Conservation (phyloP, 2,888 invertebrate genomes). For the Macaria notata region DNA sequence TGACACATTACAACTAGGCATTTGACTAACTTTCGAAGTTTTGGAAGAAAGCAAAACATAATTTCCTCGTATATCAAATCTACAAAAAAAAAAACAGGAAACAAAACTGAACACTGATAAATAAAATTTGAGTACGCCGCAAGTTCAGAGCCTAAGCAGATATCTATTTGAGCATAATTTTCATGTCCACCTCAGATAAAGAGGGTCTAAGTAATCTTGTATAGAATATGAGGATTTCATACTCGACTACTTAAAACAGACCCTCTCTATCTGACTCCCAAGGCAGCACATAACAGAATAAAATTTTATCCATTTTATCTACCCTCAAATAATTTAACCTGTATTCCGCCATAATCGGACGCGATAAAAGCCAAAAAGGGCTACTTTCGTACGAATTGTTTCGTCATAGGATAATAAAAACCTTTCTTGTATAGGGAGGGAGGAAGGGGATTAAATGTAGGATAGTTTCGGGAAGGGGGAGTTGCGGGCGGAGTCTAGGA, state of each 20-base stretch:
- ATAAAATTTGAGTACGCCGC: no score
- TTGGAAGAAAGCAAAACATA: no score
- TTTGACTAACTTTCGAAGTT: no score
- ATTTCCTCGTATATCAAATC: no score
- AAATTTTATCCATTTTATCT: conserved; percentile 20
- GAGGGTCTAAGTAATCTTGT: no score
- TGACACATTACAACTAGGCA: no score
- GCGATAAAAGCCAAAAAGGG: conserved; percentile 35
- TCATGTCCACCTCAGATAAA: no score
- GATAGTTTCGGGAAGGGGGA: conserved; percentile 65
- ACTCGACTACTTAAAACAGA: neutral
- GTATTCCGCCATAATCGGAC: conserved; percentile 19
- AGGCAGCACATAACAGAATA: conserved; percentile 15
- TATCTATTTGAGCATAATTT: no score
- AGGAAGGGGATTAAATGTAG: conserved; percentile 60
- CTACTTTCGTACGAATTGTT: conserved; percentile 58
- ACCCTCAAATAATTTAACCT: conserved; percentile 22
- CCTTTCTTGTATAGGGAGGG: conserved; percentile 47
- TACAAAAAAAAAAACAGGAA: no score
- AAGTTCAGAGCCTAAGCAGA: no score
- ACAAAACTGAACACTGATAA: no score
- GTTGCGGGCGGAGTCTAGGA: conserved; percentile 52
- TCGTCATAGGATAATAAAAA: conserved; percentile 63
- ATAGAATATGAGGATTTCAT: no score
- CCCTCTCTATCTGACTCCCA: conserved; percentile 8